Base-by-base conservation (phyloP, 2,113 vertebrate genomes). In the Caranx melampygus region DNA sequence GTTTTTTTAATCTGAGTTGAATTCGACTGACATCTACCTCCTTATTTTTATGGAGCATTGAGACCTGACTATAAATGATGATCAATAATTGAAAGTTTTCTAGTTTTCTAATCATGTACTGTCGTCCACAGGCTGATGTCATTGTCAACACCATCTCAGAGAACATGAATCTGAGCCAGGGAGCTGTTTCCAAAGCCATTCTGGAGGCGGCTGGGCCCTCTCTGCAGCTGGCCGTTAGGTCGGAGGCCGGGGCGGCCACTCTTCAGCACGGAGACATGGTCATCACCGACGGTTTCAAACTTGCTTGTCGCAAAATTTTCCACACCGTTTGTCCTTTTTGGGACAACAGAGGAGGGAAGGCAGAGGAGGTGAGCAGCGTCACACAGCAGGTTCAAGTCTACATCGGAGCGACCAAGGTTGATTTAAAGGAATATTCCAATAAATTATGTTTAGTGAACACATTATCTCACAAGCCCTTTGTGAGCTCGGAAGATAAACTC, bases 101-200 rank as follows among this genome's bases (percentile, higher is more conserved):
- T 26, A 26, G 26, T 26, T 26, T 26, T 26, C 26, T 26, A 26
- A 26, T 26, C 26, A 26, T 26, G 26, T 26, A 10, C 57, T 40
- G 54, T 45, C 42, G 2, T 71, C 61, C 34, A 6, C 93, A 99
- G 97, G 95, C 93, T 0, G 93, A 95, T 1, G 89, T 96, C 72
- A 87, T 98, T 0, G 95, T 98, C 69, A 97, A 96, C 92, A 96
- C 94, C 1, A 55, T 97, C 45, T 86, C 96, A 1, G 0, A 15
- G 2, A 40, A 95, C 84, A 81, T 97, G 82, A 3, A 54, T 9
- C 95, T 99, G 73, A 66, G 57, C 0, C 78, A 57, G 47, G 97
- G 97, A 0, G 93, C 91, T 0, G 93, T 97, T 54, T 97, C 96
- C 84, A 90, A 35, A 3, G 95, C 96, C 5, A 16, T 99, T 52